These are phyloP conservation scores for Platycheirus rosarum DNA, from an alignment of 2,888 invertebrate species.

Conservation along the genomic window DNA sequence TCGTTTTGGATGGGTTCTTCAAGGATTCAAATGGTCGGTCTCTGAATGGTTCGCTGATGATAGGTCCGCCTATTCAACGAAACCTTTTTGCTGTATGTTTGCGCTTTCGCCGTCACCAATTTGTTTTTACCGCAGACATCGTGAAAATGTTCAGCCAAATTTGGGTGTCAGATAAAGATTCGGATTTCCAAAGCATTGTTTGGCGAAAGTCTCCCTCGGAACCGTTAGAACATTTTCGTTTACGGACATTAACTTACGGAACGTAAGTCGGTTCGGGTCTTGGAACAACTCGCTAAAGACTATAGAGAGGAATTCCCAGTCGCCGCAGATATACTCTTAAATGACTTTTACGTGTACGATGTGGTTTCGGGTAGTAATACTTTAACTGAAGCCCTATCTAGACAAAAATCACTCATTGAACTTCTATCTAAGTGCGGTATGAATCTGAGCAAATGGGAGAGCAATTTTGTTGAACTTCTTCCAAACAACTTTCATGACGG, in stretches of 20 bases:
- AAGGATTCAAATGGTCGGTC: not conserved
- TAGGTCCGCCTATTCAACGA: slow-evolving; percentile 22
- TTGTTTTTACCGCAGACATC: slow-evolving; percentile 27
- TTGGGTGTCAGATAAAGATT: slow-evolving; percentile 13
- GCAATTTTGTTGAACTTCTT: slow-evolving; percentile 28
- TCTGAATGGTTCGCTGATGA: slow-evolving; percentile 11
- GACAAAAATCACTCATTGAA: not conserved
- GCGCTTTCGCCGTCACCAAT: slow-evolving; percentile 18
- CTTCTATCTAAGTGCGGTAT: slow-evolving; percentile 5
- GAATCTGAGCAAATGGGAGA: slow-evolving; percentile 24
- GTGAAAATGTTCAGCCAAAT: slow-evolving; percentile 40
- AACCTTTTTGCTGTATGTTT: slow-evolving; percentile 24
- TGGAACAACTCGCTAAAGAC: too few species aligned
- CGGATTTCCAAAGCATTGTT: slow-evolving; percentile 26
- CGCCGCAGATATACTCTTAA: not conserved
- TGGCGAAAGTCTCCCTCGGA: slow-evolving; percentile 20
- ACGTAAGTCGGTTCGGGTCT: too few species aligned
- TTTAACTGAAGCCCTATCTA: not conserved
- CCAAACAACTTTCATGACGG: slow-evolving; percentile 9
- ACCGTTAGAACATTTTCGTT: slow-evolving; percentile 12
- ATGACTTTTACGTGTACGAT: slow-evolving; percentile 29
- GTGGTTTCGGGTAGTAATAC: slow-evolving; percentile 14
- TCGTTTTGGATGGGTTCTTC: slow-evolving; percentile 24
- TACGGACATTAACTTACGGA: slow-evolving; percentile 5
- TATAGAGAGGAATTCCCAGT: too few species aligned